Evolutionary conservation across 2,888 invertebrate genomes (phyloP).

Genomic region (Carpatolechia fugitivella): DNA sequence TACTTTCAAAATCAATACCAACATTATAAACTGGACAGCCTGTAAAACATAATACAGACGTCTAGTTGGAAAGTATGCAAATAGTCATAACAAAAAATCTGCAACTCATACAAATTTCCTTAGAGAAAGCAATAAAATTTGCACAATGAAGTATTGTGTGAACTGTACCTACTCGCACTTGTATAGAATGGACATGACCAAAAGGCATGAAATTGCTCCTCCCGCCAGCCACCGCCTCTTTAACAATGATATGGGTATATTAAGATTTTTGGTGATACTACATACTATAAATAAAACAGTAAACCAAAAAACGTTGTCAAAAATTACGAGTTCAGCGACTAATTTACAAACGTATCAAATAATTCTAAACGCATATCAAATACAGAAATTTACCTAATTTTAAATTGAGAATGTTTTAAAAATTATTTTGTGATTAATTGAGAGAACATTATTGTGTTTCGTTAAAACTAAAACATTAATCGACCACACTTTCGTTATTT

Average conservation of each 20-base stretch:
- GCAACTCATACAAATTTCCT: background rate
- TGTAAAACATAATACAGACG: background rate
- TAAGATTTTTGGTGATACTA: background rate
- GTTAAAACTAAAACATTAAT: too few species aligned
- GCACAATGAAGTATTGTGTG: background rate
- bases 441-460: too few species aligned
- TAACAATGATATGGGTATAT: background rate
- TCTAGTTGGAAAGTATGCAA: slow-evolving; percentile 1
- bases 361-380: too few species aligned
- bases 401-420: too few species aligned
- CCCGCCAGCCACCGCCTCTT: background rate
- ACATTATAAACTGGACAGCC: background rate
- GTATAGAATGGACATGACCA: background rate
- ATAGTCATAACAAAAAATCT: background rate
- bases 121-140: background rate
- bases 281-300: too few species aligned
- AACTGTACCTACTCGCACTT: background rate
- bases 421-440: too few species aligned
- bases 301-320: too few species aligned
- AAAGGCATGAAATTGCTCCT: background rate
- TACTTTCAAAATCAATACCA: too few species aligned
- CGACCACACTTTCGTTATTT: background rate
- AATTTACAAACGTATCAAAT: too few species aligned
- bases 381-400: too few species aligned
- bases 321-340: too few species aligned